Conservation (phyloP, 2,888 invertebrate species). For the Caenorhabditis becei region DNA sequence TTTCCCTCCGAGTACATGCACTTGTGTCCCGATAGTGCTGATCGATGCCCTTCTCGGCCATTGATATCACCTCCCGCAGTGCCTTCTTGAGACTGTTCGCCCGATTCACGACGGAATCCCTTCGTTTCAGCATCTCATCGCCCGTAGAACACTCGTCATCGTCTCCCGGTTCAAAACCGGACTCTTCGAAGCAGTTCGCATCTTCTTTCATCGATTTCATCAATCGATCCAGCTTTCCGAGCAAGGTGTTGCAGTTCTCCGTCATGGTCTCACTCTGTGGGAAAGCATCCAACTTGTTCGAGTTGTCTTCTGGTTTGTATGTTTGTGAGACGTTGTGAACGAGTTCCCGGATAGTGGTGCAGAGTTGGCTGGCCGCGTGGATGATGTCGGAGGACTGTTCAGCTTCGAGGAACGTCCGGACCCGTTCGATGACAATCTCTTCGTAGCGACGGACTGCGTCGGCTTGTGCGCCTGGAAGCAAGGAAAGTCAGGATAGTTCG, state of each 20-base stretch:
- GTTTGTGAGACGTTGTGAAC: conserved; percentile 83
- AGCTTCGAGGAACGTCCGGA: conserved; percentile 65
- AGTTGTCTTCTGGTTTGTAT: conserved; percentile 11
- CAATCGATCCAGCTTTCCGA: conserved; percentile 88
- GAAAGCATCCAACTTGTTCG: not conserved
- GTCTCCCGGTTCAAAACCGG: conserved; percentile 70
- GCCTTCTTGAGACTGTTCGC: conserved; percentile 91
- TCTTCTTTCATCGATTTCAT: conserved; percentile 87
- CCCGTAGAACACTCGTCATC: conserved; percentile 64
- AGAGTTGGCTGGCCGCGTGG: conserved; percentile 84
- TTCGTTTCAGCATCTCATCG: conserved; percentile 69
- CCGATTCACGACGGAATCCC: conserved; percentile 85
- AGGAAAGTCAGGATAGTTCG: no score
- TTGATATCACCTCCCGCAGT: conserved; percentile 89
- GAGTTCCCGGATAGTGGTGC: conserved; percentile 89
- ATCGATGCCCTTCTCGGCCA: conserved; percentile 86
- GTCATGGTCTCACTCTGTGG: conserved; percentile 46
- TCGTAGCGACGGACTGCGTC: conserved; percentile 64
- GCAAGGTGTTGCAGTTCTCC: conserved; percentile 86
- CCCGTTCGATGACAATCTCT: conserved; percentile 80
- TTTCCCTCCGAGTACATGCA: conserved; percentile 64
- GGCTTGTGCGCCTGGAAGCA: conserved; percentile 72
- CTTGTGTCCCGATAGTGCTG: conserved; percentile 57
- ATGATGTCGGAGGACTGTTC: conserved; percentile 67
- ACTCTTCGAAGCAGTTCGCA: conserved; percentile 80